Base-by-base conservation (phyloP, 2,113 vertebrate genomes). In the Phrynosoma blainvillii region DNA sequence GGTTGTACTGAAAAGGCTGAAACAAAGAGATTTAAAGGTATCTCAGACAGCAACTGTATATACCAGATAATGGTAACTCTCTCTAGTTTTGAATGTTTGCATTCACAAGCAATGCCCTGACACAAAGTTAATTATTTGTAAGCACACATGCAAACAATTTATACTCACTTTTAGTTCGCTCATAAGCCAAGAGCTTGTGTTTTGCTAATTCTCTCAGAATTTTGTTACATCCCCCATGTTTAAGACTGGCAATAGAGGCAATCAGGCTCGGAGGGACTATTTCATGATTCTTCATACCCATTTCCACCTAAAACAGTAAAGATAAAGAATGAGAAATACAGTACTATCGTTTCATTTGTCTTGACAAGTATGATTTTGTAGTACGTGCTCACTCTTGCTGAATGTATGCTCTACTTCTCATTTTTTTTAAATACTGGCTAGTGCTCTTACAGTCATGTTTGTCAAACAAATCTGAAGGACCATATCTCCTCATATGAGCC, bases 241-340 rank as follows among this genome's bases (percentile, higher is more conserved):
- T 99, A 87, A 99, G 98, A 90, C 96, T 98, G n/a, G 99, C 98
- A 90, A 99, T 99, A 25, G 99, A 98, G 52, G 98, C 97, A 86
- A 98, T 94, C 75, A 99, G 97, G 95, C 98, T 98, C 80, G 97
- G 96, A 66, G 99, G 98, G 81, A 99, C 99, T 42, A 99, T 98
- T 95, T 99, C 99, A 91, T 99, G 99, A 95, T 99, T 99, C 95
- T 99, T 99, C 99, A 99, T 99, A 54, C 99, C 99, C 99, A 99
- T 99, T 96, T 99, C 99, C 93, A 99, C 98, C 99, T 99, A 91
- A n/a, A 95, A 92, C 7, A 82, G 12, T 6, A 93, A 94, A 92
- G 36, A 40, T 20, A 92, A 82, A 89, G 80, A 5, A 0, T n/a
- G 0, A 75, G 20, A 59, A 71, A 87, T 59, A 8, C 10, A 78